Percentiles rank a stretch among this genome's conserved stretches.
Conservation (phyloP, 2,888 invertebrate genomes). For the Cotesia congregata region DNA sequence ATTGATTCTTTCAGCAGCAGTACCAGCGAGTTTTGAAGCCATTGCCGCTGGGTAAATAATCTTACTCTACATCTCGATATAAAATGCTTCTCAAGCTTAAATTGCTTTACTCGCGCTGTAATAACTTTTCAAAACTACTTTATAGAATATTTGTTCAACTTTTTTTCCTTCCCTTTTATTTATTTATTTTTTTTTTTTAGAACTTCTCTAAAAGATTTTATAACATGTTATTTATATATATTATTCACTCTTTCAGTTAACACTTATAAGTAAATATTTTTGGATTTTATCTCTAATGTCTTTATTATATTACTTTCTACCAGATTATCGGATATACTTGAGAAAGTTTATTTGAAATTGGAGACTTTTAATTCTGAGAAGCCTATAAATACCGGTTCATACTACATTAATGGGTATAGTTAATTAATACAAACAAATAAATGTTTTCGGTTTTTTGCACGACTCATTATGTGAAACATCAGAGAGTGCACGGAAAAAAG, state of each 20-base stretch:
- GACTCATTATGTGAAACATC: no score
- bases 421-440: no score
- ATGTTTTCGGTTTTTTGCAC: no score
- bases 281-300: no score
- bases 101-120: conserved; percentile 24
- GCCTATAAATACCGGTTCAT: neutral
- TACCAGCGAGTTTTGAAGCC: conserved; percentile 93
- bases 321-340: no score
- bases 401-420: no score
- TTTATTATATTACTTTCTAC: no score
- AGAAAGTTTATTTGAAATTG: no score
- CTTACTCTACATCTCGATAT: conserved; percentile 30
- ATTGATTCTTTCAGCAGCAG: conserved; percentile 87
- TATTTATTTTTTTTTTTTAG: conserved; percentile 21
- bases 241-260: no score
- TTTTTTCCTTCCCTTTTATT: conserved; percentile 22
- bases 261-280: conserved; percentile 17
- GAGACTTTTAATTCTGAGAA: no score
- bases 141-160: conserved; percentile 10
- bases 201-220: conserved; percentile 16
- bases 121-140: conserved; percentile 23
- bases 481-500: no score
- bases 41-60: conserved; percentile 83
- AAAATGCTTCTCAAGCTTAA: conserved; percentile 29
- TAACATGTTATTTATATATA: conserved; percentile 14